Evolutionary conservation across 1,140 invertebrate species (phyloP).

Genomic region (Chlorops oryzae): DNA sequence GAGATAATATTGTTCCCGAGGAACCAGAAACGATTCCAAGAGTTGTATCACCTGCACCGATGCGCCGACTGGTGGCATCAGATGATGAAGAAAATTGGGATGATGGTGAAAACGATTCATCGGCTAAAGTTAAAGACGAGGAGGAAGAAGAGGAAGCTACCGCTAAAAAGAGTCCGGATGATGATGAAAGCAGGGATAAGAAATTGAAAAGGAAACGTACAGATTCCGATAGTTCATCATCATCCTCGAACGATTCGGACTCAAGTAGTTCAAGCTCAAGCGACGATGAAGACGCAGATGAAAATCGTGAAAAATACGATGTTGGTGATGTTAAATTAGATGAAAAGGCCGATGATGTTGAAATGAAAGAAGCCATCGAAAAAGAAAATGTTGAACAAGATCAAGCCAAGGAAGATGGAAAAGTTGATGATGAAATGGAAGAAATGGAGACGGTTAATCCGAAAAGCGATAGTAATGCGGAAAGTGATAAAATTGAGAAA

Average conservation of each 20-base stretch:
- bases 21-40: slow-evolving; percentile 32
- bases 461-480: background rate
- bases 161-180: slow-evolving; percentile 32
- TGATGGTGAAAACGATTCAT: slow-evolving; percentile 38
- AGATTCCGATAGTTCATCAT: slow-evolving; percentile 43
- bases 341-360: background rate
- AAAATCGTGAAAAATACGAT: slow-evolving; percentile 47
- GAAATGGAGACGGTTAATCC: slow-evolving; percentile 4
- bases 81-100: slow-evolving; percentile 50
- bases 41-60: slow-evolving; percentile 23
- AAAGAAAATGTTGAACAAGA: slow-evolving; percentile 14
- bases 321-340: slow-evolving; percentile 35
- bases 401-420: background rate
- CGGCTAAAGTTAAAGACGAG: background rate
- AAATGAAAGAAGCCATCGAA: background rate
- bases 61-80: slow-evolving; percentile 14
- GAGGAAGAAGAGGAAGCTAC: slow-evolving; percentile 21
- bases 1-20: background rate
- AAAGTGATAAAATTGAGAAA: no score
- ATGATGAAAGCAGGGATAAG: slow-evolving; percentile 35
- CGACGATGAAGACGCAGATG: slow-evolving; percentile 40
- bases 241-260: slow-evolving; percentile 37
- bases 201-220: slow-evolving; percentile 47
- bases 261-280: slow-evolving; percentile 35
- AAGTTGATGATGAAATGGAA: background rate